Percentiles rank a stretch among this genome's conserved stretches.
Evolutionary conservation across 2,888 invertebrate species (phyloP).

Genomic region (Diarsia brunnea): DNA sequence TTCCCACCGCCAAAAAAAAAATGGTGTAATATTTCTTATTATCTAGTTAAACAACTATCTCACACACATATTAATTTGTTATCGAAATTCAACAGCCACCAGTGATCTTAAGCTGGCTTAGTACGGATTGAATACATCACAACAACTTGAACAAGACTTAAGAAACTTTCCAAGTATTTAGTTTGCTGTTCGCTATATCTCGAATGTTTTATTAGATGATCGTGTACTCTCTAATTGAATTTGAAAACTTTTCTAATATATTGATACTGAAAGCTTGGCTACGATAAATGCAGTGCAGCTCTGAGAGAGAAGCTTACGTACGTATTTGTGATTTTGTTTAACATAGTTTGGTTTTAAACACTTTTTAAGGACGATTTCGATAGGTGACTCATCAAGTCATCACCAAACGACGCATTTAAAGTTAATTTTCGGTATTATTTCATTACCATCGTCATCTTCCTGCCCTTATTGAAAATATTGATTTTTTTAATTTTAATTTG

Average conservation of each 20-base stretch:
- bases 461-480: too few relatives aligned
- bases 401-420: too few relatives aligned
- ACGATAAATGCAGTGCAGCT: constrained; percentile 19
- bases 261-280: constrained; percentile 17
- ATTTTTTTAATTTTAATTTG: too few relatives aligned
- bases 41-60: constrained; percentile 29
- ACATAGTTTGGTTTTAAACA: not conserved
- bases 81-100: constrained; percentile 50
- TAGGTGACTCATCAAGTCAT: too few relatives aligned
- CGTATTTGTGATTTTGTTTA: not conserved
- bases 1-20: too few relatives aligned
- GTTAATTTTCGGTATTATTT: too few relatives aligned
- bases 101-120: constrained; percentile 49
- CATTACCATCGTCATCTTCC: too few relatives aligned
- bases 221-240: constrained; percentile 48
- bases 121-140: constrained; percentile 56
- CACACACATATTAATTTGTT: constrained; percentile 55
- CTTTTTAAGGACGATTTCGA: not conserved
- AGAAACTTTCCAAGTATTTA: constrained; percentile 61
- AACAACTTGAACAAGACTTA: constrained; percentile 60
- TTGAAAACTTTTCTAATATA: constrained; percentile 55
- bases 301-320: constrained; percentile 9
- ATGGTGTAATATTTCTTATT: too few relatives aligned
- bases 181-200: constrained; percentile 52
- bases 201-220: constrained; percentile 58